Evolutionary conservation across 1,140 invertebrate species (phyloP), one percentile per base, ranked within the genome.

Genomic region (Patella vulgata): DNA sequence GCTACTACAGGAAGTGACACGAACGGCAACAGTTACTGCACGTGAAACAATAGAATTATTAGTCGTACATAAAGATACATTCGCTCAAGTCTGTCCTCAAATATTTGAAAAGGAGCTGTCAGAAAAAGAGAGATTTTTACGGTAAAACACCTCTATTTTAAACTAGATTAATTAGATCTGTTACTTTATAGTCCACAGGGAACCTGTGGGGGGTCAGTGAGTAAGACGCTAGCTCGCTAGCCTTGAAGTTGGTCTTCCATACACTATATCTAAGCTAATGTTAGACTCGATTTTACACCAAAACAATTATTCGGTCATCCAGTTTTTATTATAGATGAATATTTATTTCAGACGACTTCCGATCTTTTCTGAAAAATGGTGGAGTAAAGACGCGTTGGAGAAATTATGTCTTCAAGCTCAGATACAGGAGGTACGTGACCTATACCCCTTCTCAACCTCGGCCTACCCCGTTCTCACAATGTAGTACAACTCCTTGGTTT

Each of bases 31-130:
- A 2, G 66, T 81, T 19, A 67, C 70, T 0, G 70, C 68, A n/a
- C 58, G 78, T 6, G 79, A 81, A 54, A 68, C 50, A 1, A 77
- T 73, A 42, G 79, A 81, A 60, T 60, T 81, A 31, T 59, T 81
- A 39, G 69, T 70, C 12, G 78, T 81, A 1, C 74, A 81, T 46
- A 79, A 77, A 50, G 71, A 75, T 9, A 74, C 78, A 4, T 81
- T 81, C 55, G 64, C 74, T 23, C 65, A 68, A 57, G 70, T 81
- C 1, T 81, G 78, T 65, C 79, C 78, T 0, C 51, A 63, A 51
- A 80, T 81, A 17, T 81, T 81, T 61, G 76, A 81, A 36, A 64
- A 70, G 43, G 76, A 81, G 58, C 59, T 80, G 17, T 65, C 69
- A 39, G 73, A 81, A 51, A 80, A 80, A 52, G 47, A 75, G 23